These are phyloP conservation scores for Megaleporinus macrocephalus DNA, from an alignment of 2,113 vertebrate genomes.

Conservation along the genomic window DNA sequence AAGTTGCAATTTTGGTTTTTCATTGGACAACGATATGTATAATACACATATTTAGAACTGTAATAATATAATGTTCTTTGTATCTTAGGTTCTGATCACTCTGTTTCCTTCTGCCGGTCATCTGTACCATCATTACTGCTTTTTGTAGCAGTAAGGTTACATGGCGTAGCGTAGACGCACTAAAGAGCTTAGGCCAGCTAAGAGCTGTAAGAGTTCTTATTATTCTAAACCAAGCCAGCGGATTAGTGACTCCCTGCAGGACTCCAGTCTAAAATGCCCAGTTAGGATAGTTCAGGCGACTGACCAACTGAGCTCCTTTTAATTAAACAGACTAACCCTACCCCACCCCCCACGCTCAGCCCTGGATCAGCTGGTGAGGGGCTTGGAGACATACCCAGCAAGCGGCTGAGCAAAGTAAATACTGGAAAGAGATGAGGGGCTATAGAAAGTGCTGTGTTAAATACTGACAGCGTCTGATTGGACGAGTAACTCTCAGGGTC, in stretches of 20 bases:
- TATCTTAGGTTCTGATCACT: no score
- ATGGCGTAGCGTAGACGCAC: conserved; percentile 36
- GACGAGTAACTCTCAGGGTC: no score
- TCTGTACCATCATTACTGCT: neutral
- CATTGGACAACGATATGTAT: no score
- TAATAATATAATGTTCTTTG: no score
- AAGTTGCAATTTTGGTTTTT: no score
- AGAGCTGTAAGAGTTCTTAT: neutral
- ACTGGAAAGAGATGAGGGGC: no score
- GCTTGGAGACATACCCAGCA: neutral
- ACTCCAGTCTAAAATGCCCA: neutral
- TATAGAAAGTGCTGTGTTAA: no score
- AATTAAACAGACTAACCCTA: conserved; percentile 5
- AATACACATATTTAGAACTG: no score
- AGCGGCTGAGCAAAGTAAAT: neutral
- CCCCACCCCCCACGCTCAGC: neutral
- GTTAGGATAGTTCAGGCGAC: neutral
- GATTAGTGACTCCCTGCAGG: conserved; percentile 12
- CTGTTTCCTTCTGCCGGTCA: neutral
- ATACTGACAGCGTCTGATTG: no score
- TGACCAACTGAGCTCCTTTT: conserved; percentile 16
- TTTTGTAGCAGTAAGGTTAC: conserved; percentile 31
- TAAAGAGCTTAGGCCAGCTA: conserved; percentile 46
- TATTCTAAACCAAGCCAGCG: neutral
- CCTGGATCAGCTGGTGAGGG: neutral